Evolutionary conservation across 2,113 vertebrate species (phyloP), one percentile per base, ranked within the genome.

Genomic region (Trogon melanurus): DNA sequence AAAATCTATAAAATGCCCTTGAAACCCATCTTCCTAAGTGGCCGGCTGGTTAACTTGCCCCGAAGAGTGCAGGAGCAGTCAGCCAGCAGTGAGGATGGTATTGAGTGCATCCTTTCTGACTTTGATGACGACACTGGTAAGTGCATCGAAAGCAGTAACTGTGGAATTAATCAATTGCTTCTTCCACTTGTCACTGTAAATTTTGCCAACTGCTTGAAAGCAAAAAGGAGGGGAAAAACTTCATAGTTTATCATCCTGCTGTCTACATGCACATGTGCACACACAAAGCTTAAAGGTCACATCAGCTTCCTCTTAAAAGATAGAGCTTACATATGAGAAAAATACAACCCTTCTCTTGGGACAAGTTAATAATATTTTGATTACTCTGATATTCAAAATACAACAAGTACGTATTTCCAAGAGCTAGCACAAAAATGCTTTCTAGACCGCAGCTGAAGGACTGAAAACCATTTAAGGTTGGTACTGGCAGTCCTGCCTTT

Each of bases 1-100:
- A 99, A 99, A 98, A 99, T 99, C 97, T 99, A 99, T 97, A 99
- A 99, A 97, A 99, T 99, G 99, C 98, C 98, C 47, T 98, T 98
- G 64, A 99, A 99, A 92, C 99, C 99, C 8, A 98, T 99, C 88
- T 99, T 99, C 90, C 96, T 99, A 70, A 98, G 98, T 8, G 98
- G 98, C 11, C 97, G 99, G 21, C 98, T 99, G 26, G 98, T 98
- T 86, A 99, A 98, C 72, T 98, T 99, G 95, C 99, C 99, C 12
- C 98, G 98, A 81, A 97, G 98, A 79, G 95, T 97, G 0, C 99
- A 99, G 96, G 99, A 99, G 3, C 98, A 98, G 82, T 99, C 99
- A 0, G 95, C 98, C 16, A 99, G 98, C 98, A 99, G 99, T 16
- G 99, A 99, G 92, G 99, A 99, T 18, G 99, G 99, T 3, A 96